These are phyloP conservation scores for Carabus problematicus DNA, from an alignment of 2,888 invertebrate species.

Conservation along the genomic window DNA sequence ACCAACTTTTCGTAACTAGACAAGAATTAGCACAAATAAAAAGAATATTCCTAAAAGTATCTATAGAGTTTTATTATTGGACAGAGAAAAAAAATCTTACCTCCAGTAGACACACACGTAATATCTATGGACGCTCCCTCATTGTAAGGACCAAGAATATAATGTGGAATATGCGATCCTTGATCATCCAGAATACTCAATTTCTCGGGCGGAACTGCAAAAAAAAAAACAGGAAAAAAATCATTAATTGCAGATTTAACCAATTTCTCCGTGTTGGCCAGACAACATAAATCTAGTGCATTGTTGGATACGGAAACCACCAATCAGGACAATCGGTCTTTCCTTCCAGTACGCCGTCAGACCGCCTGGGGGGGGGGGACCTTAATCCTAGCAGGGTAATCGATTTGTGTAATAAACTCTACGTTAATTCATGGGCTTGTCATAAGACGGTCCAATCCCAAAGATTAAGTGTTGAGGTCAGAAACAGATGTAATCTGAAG, in stretches of 20 bases:
- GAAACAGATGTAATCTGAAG: conserved; percentile 49
- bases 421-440: conserved; percentile 47
- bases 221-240: conserved; percentile 43
- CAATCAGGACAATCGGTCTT: background rate
- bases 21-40: no score
- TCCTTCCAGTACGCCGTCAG: background rate
- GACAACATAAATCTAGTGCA: no score
- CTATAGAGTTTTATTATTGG: no score
- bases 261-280: no score
- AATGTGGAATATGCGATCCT: conserved; percentile 76
- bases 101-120: conserved; percentile 85
- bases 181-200: conserved; percentile 81
- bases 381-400: conserved; percentile 26
- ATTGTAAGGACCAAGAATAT: conserved; percentile 84
- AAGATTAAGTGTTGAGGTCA: conserved; percentile 49
- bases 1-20: no score
- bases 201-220: conserved; percentile 82
- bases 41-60: no score
- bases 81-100: conserved; percentile 62
- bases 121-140: conserved; percentile 83
- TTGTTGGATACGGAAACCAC: no score
- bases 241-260: no score
- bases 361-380: no score
- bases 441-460: conserved; percentile 48
- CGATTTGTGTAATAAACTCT: conserved; percentile 39